phyloP scores from a whole-genome alignment of 2,797 vertebrate species.

The Gallirallus australis region DNA sequence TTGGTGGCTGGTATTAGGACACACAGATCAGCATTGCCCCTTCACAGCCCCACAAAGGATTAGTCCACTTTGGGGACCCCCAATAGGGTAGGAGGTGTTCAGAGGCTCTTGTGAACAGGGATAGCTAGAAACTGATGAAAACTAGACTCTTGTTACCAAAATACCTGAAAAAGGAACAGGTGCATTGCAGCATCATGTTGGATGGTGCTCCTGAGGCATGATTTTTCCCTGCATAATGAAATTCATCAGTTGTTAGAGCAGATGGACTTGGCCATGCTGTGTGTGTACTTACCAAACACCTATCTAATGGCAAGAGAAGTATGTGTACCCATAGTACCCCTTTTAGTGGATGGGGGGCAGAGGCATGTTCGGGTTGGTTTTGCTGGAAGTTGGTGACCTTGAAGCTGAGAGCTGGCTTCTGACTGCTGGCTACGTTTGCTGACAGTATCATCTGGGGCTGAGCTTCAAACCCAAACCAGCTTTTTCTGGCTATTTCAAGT shows the following conservation, averaged over 20 bases:
- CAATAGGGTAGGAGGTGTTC: neutral
- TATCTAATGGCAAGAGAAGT: neutral
- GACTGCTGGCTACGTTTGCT: neutral
- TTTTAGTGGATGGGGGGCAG: neutral
- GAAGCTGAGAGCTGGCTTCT: neutral
- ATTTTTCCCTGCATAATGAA: neutral
- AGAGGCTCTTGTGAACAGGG: neutral
- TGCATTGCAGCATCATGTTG: neutral
- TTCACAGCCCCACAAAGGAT: neutral
- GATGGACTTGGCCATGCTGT: neutral
- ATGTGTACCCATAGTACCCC: neutral
- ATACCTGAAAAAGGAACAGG: neutral
- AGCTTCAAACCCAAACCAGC: neutral
- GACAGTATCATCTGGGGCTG: neutral
- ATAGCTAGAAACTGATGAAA: neutral
- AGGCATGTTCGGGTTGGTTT: neutral
- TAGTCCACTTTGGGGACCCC: neutral
- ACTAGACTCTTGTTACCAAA: neutral
- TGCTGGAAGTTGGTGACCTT: neutral
- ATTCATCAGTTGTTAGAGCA: neutral
- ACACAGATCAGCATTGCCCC: neutral
- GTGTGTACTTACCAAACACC: fast-evolving
- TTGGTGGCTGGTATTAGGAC: neutral
- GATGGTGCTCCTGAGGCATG: neutral
- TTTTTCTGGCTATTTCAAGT: neutral